Base-by-base conservation (phyloP, 2,888 invertebrate genomes). In the Oscheius sp. region DNA sequence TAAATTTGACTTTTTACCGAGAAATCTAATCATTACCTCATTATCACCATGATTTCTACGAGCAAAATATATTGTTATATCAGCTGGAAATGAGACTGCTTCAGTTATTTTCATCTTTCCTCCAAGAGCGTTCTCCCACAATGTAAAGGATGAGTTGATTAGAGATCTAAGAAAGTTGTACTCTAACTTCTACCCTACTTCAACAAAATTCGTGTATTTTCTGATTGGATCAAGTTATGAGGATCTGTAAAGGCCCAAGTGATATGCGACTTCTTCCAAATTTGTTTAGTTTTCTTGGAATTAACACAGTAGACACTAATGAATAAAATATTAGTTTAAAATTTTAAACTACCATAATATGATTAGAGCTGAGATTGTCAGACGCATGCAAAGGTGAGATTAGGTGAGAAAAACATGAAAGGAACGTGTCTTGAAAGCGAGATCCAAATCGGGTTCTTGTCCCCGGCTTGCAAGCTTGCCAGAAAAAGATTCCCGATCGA, bases 61-160 rank as follows among this genome's bases (percentile, higher is more conserved):
- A 5, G 83, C 83, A 71, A 83, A 83, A 58, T 82, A 67, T 27
- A 84, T 75, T 50, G 81, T 80, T 34, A 83, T 77, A 50, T 80
- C 76, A 8, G 78, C 73, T 65, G 27, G 39, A 34, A 8, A 1
- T 15, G 15, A 27, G 2, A 10, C 46, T 2, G 17, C 20, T 42
- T 55, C 66, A n/a, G 5, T 45, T 23, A 66, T 45, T 25, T 20
- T 20, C 2, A 66, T 17, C 33, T 33, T 25, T 17, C 25, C 29
- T 29, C 25, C 25, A 20, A 66, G 23, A 42, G 55, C 66, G 15
- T 42, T 55, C 29, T 66, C 42, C 66, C 66, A 66, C 10, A 66
- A 23, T 6, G 53, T 29, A 23, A 66, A 66, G 15, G 55, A 45
- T 17, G 66, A 55, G 20, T 46, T 46, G 6, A 55, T 25, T 23